Base-by-base conservation (phyloP, 2,888 invertebrate species). In the Drosophila paracracens region DNA sequence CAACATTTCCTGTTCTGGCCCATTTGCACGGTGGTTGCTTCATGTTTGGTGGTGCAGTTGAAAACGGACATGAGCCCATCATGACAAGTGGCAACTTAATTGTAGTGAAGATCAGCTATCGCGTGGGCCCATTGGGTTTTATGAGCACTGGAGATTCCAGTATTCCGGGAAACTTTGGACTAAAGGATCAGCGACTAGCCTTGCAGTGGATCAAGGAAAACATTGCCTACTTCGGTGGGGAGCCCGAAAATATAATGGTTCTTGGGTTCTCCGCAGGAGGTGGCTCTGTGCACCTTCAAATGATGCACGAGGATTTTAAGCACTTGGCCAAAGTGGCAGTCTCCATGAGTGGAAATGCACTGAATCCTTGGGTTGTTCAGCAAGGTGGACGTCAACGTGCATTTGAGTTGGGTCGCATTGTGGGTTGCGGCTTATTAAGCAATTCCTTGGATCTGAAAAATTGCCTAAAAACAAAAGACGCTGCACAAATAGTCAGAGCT, bases 81-180 rank as follows among this genome's bases (percentile, higher is more conserved):
- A 95, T 96, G 95, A 95, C 95, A 59, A 71, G 64, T 4, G 92
- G 94, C 54, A 94, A 96, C 76, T 93, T 96, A 7, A 94, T 97
- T 1, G 93, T 95, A 0, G 96, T 96, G 0, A 96, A 95, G 16
- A 83, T 96, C 0, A 96, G 95, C 91, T 96, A 96, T 85, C 94
- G 96, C 53, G 83, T 96, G n/a, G 96, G 96, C 51, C 95, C 96
- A 0, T 88, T 96, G 66, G 96, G 97, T 54, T 97, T 97, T 91
- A 93, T 96, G 0, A 96, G 96, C 88, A 96, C 96, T 0, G 96
- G 95, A 40, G 96, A 97, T 79, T 94, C 94, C 0, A 89, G 94
- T 0, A 93, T 96, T 1, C 95, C 97, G 0, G 84, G 84, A 0
- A 84, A 84, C 54, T 76, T 59, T 29, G 84, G 76, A 1, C 31